Conservation (phyloP, 2,797 vertebrate genomes). For the Anolis apletophallus region DNA sequence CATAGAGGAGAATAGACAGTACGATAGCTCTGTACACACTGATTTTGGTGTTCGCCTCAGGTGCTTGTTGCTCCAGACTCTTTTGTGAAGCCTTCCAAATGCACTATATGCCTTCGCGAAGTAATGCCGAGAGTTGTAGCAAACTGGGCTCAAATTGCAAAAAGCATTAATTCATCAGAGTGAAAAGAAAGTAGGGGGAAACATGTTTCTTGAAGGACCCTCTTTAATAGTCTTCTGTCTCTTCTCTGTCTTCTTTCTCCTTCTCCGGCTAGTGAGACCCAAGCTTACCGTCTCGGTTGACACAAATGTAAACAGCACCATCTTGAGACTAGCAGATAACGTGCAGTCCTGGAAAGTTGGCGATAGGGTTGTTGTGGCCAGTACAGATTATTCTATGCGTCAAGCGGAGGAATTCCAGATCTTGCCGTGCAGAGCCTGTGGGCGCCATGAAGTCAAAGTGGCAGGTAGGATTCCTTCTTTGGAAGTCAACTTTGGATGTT, state of each 20-base stretch:
- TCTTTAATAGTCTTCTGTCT: neutral
- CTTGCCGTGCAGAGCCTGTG: conserved; percentile 82
- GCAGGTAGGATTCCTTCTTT: conserved; percentile 81
- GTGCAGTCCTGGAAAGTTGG: conserved; percentile 77
- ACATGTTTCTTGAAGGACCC: neutral
- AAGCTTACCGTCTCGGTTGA: conserved; percentile 87
- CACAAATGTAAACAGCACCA: conserved; percentile 86
- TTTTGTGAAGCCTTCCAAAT: too few relatives aligned
- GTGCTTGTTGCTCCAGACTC: too few relatives aligned
- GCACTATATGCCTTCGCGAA: too few relatives aligned
- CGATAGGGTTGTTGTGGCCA: conserved; percentile 81
- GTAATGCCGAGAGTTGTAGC: too few relatives aligned
- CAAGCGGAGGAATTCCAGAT: conserved; percentile 84
- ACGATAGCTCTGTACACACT: too few relatives aligned
- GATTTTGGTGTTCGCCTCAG: too few relatives aligned
- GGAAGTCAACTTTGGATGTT: neutral
- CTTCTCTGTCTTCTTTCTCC: conserved; percentile 12
- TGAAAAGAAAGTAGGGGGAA: too few relatives aligned
- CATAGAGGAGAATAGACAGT: too few relatives aligned
- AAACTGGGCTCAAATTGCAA: too few relatives aligned
- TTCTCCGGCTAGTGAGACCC: conserved; percentile 84
- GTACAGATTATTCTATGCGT: conserved; percentile 87
- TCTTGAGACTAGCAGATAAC: conserved; percentile 86
- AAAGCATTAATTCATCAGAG: too few relatives aligned
- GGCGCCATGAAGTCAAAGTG: conserved; percentile 86